phyloP scores from a whole-genome alignment of 2,888 invertebrate species.

The Lithophane semibrunnea region DNA sequence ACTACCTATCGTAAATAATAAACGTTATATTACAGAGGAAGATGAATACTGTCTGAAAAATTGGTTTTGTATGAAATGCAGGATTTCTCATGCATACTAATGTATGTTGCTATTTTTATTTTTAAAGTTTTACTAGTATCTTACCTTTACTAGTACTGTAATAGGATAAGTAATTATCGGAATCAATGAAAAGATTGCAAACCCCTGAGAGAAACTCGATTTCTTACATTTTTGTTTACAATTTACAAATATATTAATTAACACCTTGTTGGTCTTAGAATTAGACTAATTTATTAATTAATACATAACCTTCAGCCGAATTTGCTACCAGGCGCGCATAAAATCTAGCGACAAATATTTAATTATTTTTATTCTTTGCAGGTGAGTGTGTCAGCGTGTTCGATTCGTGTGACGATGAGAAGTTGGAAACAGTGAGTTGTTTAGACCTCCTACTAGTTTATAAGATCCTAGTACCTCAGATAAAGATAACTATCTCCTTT shows the following conservation, averaged over 20 bases:
- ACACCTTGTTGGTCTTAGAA: not conserved
- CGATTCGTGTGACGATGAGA: conserved; percentile 70
- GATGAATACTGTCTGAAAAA: no score
- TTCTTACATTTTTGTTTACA: no score
- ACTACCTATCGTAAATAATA: not conserved
- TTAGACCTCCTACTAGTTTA: conserved; percentile 20
- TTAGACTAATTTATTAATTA: conserved; percentile 25
- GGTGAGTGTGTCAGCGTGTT: conserved; percentile 84
- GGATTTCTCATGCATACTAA: no score
- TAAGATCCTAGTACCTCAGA: conserved; percentile 44
- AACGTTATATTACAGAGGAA: no score
- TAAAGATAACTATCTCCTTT: conserved; percentile 27
- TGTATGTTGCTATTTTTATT: no score
- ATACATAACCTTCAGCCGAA: conserved; percentile 30
- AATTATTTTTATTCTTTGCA: conserved; percentile 73
- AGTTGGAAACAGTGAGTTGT: conserved; percentile 60
- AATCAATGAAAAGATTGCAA: not conserved
- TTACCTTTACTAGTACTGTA: no score
- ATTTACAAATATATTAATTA: not conserved
- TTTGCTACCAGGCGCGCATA: conserved; percentile 51
- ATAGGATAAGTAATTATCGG: not conserved
- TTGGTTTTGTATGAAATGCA: no score
- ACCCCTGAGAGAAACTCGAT: not conserved
- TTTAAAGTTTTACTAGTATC: not conserved
- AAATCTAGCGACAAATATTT: conserved; percentile 20